Percentiles rank a stretch among this genome's conserved stretches.
These are phyloP conservation scores for Elymnias hypermnestra DNA, from an alignment of 1,140 invertebrate genomes.

Conservation along the genomic window DNA sequence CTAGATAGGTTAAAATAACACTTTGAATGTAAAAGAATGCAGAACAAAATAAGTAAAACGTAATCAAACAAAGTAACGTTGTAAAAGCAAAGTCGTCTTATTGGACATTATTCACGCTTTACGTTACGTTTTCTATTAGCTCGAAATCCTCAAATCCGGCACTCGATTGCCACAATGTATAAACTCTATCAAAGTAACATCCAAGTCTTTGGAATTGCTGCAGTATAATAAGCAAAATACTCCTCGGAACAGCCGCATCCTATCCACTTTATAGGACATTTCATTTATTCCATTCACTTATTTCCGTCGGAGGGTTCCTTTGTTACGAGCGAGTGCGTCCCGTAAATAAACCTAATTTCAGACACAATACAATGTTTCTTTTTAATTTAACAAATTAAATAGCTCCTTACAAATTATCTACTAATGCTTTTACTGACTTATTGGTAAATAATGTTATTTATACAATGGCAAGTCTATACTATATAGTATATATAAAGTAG, in stretches of 20 bases:
- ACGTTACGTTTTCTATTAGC: slow-evolving; percentile 22
- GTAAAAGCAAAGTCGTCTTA: slow-evolving; percentile 1
- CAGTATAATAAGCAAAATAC: slow-evolving; percentile 23
- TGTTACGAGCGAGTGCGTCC: slow-evolving; percentile 54
- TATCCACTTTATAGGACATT: slow-evolving; percentile 44
- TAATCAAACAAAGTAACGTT: neutral
- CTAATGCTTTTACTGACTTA: too few relatives aligned
- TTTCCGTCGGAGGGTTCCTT: slow-evolving; percentile 42
- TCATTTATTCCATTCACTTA: slow-evolving; percentile 68
- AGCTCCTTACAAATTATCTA: slow-evolving; percentile 8
- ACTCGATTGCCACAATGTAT: slow-evolving; percentile 22
- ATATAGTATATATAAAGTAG: too few relatives aligned
- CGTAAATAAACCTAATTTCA: slow-evolving; percentile 61
- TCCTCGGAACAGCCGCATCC: slow-evolving; percentile 15
- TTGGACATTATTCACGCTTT: slow-evolving; percentile 14
- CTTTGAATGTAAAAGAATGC: too few relatives aligned
- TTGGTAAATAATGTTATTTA: too few relatives aligned
- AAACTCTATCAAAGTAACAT: slow-evolving; percentile 24
- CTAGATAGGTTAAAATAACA: too few relatives aligned
- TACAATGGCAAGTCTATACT: too few relatives aligned
- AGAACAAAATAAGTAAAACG: neutral
- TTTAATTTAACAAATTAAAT: slow-evolving; percentile 69
- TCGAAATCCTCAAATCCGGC: slow-evolving; percentile 16
- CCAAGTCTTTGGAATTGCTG: slow-evolving; percentile 16
- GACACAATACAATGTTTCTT: slow-evolving; percentile 58